phyloP scores from a whole-genome alignment of 2,888 invertebrate species.

The Dicycla oo region DNA sequence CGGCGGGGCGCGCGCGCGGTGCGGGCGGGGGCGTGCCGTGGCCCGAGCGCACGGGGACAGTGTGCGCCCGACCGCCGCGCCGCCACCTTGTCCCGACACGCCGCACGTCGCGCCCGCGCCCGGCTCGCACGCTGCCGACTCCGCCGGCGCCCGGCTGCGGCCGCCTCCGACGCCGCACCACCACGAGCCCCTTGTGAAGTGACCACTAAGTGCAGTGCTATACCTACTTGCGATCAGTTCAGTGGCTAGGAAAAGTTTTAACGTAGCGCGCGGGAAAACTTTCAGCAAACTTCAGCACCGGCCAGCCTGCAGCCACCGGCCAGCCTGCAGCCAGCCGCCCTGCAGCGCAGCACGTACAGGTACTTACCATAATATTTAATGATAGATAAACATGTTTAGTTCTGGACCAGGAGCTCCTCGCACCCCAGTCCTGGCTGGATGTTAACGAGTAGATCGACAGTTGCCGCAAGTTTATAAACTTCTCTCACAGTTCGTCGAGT shows the following conservation, averaged over 20 bases:
- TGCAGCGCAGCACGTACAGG: background rate
- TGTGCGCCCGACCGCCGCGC: slow-evolving; percentile 39
- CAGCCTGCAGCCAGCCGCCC: background rate
- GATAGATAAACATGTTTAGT: background rate
- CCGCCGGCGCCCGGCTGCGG: background rate
- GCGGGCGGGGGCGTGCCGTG: background rate
- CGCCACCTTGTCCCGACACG: slow-evolving; percentile 8
- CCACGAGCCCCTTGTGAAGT: slow-evolving; percentile 44
- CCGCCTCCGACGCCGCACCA: background rate
- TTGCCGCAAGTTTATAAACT: slow-evolving; percentile 26
- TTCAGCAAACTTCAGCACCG: slow-evolving; percentile 41
- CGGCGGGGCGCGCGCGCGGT: too few species aligned
- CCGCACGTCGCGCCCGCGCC: background rate
- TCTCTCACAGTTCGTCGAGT: background rate
- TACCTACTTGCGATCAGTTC: slow-evolving; percentile 23
- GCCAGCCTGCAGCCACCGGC: background rate
- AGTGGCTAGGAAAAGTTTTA: slow-evolving; percentile 44
- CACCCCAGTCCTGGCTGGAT: background rate
- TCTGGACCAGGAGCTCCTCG: background rate
- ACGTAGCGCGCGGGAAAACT: slow-evolving; percentile 61
- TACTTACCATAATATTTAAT: background rate
- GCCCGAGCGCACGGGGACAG: slow-evolving; percentile 33
- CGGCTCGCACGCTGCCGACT: slow-evolving; percentile 1
- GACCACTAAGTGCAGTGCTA: slow-evolving; percentile 47
- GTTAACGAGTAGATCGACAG: slow-evolving; percentile 3